Evolutionary conservation across 2,797 vertebrate species (phyloP).

Genomic region (Peromyscus melanophrys): DNA sequence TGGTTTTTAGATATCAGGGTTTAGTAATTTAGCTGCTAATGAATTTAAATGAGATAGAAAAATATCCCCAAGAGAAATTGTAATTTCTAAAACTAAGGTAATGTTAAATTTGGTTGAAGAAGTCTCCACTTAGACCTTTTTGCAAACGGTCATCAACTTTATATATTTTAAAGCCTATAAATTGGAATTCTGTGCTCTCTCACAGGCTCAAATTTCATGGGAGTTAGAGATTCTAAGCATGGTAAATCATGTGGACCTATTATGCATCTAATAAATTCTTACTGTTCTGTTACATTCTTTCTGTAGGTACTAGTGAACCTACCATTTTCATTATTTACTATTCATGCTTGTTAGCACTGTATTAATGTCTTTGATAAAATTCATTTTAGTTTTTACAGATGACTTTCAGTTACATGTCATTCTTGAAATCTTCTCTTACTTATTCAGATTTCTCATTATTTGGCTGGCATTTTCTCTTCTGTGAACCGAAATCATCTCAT

Average conservation of each 20-base stretch:
- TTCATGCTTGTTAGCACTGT: neutral
- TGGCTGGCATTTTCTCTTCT: slow-evolving; percentile 77
- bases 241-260: neutral
- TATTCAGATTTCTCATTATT: slow-evolving; percentile 75
- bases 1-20: too few species aligned
- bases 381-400: slow-evolving; percentile 45
- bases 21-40: neutral
- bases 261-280: neutral
- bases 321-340: neutral
- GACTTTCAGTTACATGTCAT: slow-evolving; percentile 71
- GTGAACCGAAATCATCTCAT: slow-evolving; percentile 72
- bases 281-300: neutral
- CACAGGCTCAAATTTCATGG: neutral
- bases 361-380: slow-evolving; percentile 69
- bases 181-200: neutral
- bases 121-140: neutral
- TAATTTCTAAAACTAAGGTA: neutral
- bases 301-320: neutral
- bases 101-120: neutral
- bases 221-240: neutral
- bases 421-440: slow-evolving; percentile 70
- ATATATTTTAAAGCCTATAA: neutral
- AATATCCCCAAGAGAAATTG: neutral
- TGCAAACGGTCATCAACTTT: neutral
- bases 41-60: neutral